Conservation (phyloP, 2,888 invertebrate genomes). For the Bellardia pandia region DNA sequence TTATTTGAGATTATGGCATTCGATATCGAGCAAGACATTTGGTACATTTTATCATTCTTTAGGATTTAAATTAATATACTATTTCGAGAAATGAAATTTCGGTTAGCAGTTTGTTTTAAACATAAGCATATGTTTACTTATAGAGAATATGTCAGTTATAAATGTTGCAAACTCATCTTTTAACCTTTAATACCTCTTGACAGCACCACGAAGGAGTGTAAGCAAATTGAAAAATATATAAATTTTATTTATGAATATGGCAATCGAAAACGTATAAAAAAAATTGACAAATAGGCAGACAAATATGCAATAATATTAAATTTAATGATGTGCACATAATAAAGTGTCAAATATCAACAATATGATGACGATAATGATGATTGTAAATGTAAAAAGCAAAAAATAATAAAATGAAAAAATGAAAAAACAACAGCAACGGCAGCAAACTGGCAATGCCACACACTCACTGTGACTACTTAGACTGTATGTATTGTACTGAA, state of each 20-base stretch:
- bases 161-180: background rate
- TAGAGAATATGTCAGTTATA: background rate
- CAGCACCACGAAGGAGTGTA: background rate
- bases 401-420: background rate
- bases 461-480: constrained; percentile 10
- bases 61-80: too few species aligned
- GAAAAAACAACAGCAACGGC: background rate
- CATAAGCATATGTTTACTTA: too few species aligned
- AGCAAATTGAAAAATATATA: constrained; percentile 46
- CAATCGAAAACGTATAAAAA: constrained; percentile 46
- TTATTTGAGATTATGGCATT: too few species aligned
- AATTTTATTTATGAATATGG: constrained; percentile 28
- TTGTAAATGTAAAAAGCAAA: constrained; percentile 54
- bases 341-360: constrained; percentile 79
- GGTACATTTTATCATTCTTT: too few species aligned
- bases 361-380: constrained; percentile 68
- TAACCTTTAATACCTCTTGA: background rate
- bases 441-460: background rate
- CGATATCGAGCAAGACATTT: too few species aligned
- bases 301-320: constrained; percentile 74
- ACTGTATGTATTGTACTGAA: background rate
- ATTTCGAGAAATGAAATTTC: too few species aligned
- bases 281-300: constrained; percentile 70
- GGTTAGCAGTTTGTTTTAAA: too few species aligned
- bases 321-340: constrained; percentile 81